A percentile compares a stretch with the other conserved stretches of the same genome.
phyloP scores from a whole-genome alignment of 1,140 invertebrate genomes.

The Lanistes nyassanus region DNA sequence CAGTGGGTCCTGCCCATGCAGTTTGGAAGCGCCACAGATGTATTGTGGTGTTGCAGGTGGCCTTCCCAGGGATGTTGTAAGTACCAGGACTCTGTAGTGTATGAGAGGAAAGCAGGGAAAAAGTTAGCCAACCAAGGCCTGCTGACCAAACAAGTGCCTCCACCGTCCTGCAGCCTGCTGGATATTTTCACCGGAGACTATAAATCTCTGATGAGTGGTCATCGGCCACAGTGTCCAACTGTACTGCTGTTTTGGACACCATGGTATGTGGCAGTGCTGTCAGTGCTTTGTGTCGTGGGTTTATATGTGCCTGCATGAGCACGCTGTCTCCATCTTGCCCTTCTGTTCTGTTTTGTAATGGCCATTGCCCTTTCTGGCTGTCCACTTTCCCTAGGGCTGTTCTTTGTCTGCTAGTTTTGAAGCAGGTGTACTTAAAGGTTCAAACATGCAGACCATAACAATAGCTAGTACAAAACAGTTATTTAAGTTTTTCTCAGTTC shows the following conservation, averaged over 20 bases:
- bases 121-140: slow-evolving; percentile 64
- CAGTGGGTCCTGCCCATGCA: no score
- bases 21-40: no score
- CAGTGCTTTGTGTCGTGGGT: background rate
- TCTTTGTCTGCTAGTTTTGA: no score
- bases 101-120: slow-evolving; percentile 57
- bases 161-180: slow-evolving; percentile 59
- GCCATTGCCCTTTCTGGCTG: no score
- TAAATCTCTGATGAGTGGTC: slow-evolving; percentile 53
- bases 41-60: slow-evolving; percentile 47
- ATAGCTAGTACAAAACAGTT: no score
- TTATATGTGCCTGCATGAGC: background rate
- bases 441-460: no score
- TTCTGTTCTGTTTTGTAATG: background rate
- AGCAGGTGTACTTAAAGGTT: no score
- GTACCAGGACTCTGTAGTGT: slow-evolving; percentile 57
- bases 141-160: slow-evolving; percentile 56
- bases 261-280: slow-evolving; percentile 46
- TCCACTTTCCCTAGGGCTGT: no score
- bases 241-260: slow-evolving; percentile 65
- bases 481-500: no score
- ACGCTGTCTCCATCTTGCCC: no score
- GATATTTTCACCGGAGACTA: slow-evolving; percentile 64
- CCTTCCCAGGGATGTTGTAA: slow-evolving; percentile 62
- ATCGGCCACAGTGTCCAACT: slow-evolving; percentile 52